A percentile compares a stretch with the other conserved stretches of the same genome.
phyloP scores from a whole-genome alignment of 2,113 vertebrate species.

The Phaethornis superciliosus region DNA sequence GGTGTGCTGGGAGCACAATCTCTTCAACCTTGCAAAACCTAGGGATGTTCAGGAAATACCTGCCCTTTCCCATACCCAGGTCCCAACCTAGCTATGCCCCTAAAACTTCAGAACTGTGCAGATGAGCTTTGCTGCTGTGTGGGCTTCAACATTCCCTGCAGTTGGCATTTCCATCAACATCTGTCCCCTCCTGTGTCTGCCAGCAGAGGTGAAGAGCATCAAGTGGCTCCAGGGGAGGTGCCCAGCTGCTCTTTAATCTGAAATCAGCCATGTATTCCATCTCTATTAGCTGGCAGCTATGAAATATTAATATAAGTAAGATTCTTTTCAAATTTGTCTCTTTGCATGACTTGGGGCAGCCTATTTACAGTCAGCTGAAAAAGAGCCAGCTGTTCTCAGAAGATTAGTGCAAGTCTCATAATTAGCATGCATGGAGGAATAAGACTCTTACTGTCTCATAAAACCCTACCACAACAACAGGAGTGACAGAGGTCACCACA shows the following conservation, averaged over 20 bases:
- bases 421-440: background rate
- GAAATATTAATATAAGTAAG: background rate
- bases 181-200: background rate
- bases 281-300: background rate
- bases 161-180: background rate
- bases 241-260: background rate
- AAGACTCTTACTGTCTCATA: background rate
- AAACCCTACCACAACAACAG: background rate
- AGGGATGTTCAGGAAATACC: background rate
- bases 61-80: background rate
- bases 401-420: background rate
- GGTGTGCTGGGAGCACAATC: background rate
- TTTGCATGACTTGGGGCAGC: background rate
- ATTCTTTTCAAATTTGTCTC: background rate
- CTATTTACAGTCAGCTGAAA: background rate
- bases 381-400: background rate
- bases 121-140: background rate
- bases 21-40: background rate
- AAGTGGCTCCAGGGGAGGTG: too few species aligned
- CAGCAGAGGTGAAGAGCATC: background rate
- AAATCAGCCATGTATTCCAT: rapidly evolving
- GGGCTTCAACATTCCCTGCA: too few species aligned
- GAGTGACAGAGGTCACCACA: background rate
- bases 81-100: background rate
- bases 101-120: background rate